A percentile compares a stretch with the other conserved stretches of the same genome.
Evolutionary conservation across 1,140 invertebrate species (phyloP).

Genomic region (Brachionus angularis): DNA sequence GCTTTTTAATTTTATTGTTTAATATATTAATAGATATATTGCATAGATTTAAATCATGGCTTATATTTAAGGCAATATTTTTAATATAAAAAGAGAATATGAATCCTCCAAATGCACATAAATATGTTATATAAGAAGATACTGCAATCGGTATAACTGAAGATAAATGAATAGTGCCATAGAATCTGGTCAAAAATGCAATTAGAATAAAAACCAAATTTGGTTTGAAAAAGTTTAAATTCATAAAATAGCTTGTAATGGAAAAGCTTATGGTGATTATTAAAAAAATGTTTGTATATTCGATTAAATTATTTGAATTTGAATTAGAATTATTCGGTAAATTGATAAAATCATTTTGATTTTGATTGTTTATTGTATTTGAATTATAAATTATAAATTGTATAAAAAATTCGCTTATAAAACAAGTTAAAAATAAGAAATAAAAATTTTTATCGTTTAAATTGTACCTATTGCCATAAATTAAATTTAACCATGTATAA

Average conservation of each 20-base stretch:
- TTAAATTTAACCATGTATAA: slow-evolving; percentile 35
- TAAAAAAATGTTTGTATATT: not conserved
- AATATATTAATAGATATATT: slow-evolving; percentile 16
- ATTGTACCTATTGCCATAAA: not conserved
- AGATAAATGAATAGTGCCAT: slow-evolving; percentile 4
- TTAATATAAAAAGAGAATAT: slow-evolving; percentile 20
- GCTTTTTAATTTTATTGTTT: not conserved
- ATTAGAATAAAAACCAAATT: not conserved
- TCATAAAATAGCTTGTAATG: slow-evolving; percentile 6
- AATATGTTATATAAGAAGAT: slow-evolving; percentile 25
- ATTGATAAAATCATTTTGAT: too few species aligned
- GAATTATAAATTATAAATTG: slow-evolving; percentile 6
- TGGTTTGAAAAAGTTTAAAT: not conserved
- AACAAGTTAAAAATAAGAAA: slow-evolving; percentile 8
- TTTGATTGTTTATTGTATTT: too few species aligned
- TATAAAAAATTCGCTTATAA: slow-evolving; percentile 24
- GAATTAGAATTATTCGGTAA: not conserved
- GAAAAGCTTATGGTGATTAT: not conserved
- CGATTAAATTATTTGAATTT: not conserved
- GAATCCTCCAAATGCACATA: slow-evolving; percentile 5
- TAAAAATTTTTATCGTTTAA: slow-evolving; percentile 28
- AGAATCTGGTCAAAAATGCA: slow-evolving; percentile 3
- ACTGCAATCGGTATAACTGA: not conserved
- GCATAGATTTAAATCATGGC: slow-evolving; percentile 28
- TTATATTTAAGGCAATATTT: not conserved